Evolutionary conservation across 2,797 vertebrate species (phyloP).

Genomic region (Hydrolagus colliei): DNA sequence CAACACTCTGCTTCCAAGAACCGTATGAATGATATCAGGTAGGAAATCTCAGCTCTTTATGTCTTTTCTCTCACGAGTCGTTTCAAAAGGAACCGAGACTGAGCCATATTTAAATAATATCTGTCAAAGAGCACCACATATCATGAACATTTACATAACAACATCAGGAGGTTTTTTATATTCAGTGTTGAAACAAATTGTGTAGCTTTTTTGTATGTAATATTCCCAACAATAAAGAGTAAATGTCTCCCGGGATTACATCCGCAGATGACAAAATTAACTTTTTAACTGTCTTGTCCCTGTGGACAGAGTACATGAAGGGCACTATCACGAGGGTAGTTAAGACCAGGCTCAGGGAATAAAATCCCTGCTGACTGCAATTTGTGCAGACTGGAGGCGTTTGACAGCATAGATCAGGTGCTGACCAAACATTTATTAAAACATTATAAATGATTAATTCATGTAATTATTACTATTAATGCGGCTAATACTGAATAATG

Average conservation of each 20-base stretch:
- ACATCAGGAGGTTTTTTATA: not conserved
- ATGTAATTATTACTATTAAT: slow-evolving; percentile 80
- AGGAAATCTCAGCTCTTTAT: not conserved
- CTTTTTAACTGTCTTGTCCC: not conserved
- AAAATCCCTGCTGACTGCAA: slow-evolving; percentile 14
- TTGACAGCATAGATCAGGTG: slow-evolving; percentile 67
- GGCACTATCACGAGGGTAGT: not conserved
- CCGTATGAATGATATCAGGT: not conserved
- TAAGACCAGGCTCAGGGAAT: not conserved
- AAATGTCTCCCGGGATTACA: not conserved
- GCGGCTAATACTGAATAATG: slow-evolving; percentile 77
- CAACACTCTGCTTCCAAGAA: too few relatives aligned
- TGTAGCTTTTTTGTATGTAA: not conserved
- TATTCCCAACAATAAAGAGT: not conserved
- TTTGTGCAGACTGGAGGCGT: slow-evolving; percentile 1
- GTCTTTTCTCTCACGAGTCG: not conserved
- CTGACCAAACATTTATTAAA: slow-evolving; percentile 80
- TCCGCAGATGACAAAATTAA: slow-evolving; percentile 20
- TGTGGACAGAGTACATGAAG: not conserved
- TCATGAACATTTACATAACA: not conserved
- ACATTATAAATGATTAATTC: slow-evolving; percentile 78
- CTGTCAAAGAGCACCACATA: not conserved
- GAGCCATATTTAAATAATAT: not conserved
- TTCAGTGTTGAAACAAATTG: not conserved
- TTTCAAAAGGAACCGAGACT: too few relatives aligned